Conservation (phyloP, 2,888 invertebrate species). For the Lithophane semibrunnea region DNA sequence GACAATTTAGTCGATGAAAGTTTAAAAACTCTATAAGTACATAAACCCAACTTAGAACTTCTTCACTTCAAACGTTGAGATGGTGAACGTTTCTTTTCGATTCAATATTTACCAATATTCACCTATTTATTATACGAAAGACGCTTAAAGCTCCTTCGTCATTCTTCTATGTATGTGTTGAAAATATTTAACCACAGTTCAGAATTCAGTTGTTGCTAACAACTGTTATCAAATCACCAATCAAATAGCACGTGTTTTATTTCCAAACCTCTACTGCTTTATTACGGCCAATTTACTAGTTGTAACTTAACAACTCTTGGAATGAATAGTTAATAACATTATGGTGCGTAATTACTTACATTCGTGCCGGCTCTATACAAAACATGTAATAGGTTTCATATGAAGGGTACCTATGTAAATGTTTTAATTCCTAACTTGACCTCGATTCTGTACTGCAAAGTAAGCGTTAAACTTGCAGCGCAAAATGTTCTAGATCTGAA, state of each 20-base stretch:
- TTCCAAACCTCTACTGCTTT: conserved; percentile 63
- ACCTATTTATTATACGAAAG: conserved; percentile 1
- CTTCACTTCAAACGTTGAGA: conserved; percentile 5
- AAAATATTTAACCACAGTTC: conserved; percentile 41
- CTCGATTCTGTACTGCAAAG: conserved; percentile 24
- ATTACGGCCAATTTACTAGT: conserved; percentile 70
- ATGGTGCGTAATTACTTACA: conserved; percentile 69
- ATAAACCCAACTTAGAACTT: conserved; percentile 22
- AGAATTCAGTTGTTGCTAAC: conserved; percentile 36
- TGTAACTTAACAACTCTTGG: conserved; percentile 69
- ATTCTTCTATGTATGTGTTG: conserved; percentile 2
- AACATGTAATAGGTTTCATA: conserved; percentile 36
- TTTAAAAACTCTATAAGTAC: conserved; percentile 45
- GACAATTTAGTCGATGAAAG: conserved; percentile 27
- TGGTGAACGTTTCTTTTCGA: conserved; percentile 16
- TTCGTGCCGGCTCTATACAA: conserved; percentile 51
- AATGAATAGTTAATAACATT: conserved; percentile 70
- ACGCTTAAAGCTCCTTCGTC: neutral
- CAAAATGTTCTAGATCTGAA: conserved; percentile 28
- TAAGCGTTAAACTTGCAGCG: conserved; percentile 24
- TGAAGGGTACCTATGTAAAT: conserved; percentile 10
- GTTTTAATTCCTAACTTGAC: conserved; percentile 31
- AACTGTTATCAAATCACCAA: conserved; percentile 59
- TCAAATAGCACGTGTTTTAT: conserved; percentile 62
- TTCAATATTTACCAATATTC: conserved; percentile 20